Conservation (phyloP, 2,113 vertebrate species). For the Neomonachus schauinslandi region DNA sequence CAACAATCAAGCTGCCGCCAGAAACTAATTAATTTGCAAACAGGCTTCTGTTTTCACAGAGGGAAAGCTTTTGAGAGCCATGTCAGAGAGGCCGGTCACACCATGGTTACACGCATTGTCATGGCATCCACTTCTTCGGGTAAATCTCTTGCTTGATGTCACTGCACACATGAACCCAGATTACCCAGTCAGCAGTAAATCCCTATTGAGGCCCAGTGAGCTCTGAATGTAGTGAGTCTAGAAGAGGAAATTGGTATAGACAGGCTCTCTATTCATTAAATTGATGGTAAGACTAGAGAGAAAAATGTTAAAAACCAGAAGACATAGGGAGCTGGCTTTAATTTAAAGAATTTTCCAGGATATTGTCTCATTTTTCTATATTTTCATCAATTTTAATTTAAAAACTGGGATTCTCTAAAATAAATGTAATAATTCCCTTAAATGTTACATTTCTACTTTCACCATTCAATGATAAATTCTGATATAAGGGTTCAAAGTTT, state of each 20-base stretch:
- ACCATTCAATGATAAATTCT: neutral
- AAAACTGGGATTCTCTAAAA: neutral
- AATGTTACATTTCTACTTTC: neutral
- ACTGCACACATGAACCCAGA: slow-evolving; percentile 87
- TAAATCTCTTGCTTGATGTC: slow-evolving; percentile 88
- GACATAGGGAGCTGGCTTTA: slow-evolving; percentile 31
- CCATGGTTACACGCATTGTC: slow-evolving; percentile 88
- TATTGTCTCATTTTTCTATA: neutral
- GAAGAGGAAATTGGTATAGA: slow-evolving; percentile 86
- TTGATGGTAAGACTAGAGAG: slow-evolving; percentile 72
- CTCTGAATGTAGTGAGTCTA: slow-evolving; percentile 78
- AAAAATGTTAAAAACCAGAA: neutral
- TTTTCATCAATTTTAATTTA: neutral
- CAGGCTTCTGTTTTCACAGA: slow-evolving; percentile 89
- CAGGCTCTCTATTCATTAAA: slow-evolving; percentile 83
- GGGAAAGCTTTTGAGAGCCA: slow-evolving; percentile 88
- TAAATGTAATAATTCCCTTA: neutral
- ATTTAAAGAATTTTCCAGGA: neutral
- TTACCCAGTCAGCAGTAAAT: slow-evolving; percentile 87
- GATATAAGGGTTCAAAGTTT: neutral
- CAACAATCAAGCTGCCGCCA: slow-evolving; percentile 90
- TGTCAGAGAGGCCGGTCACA: slow-evolving; percentile 87
- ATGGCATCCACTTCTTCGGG: slow-evolving; percentile 84
- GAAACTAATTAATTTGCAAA: slow-evolving; percentile 93
- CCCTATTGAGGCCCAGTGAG: slow-evolving; percentile 82